phyloP scores from a whole-genome alignment of 2,888 invertebrate genomes.

The Erpobdella octoculata region DNA sequence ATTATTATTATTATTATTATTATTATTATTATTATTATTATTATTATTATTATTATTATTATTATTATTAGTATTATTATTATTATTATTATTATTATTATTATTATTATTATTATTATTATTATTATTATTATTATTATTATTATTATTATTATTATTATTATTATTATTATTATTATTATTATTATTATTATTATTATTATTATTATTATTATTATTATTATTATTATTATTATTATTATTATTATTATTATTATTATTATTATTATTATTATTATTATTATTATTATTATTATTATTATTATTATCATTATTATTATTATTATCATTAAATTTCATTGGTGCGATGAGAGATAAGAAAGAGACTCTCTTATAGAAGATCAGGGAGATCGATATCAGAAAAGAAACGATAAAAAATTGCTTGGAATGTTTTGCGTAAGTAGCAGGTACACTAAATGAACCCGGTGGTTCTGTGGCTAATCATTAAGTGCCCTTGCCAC shows the following conservation, averaged over 20 bases:
- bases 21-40: not conserved
- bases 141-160: slow-evolving; percentile 9
- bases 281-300: slow-evolving; percentile 12
- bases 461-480: no score
- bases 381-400: no score
- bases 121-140: not conserved
- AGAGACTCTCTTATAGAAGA: no score
- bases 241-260: slow-evolving; percentile 7
- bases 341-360: no score
- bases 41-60: not conserved
- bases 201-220: slow-evolving; percentile 1
- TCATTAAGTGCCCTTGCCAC: no score
- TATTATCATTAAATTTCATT: not conserved
- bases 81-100: not conserved
- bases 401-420: no score
- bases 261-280: slow-evolving; percentile 13
- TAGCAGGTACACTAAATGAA: no score
- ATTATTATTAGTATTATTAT: not conserved
- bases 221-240: slow-evolving; percentile 7
- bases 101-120: not conserved
- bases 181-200: slow-evolving; percentile 5
- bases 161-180: not conserved
- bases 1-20: not conserved
- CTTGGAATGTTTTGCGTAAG: no score
- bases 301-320: not conserved